Evolutionary conservation across 2,113 vertebrate genomes (phyloP).

Genomic region (Odocoileus hemionus): DNA sequence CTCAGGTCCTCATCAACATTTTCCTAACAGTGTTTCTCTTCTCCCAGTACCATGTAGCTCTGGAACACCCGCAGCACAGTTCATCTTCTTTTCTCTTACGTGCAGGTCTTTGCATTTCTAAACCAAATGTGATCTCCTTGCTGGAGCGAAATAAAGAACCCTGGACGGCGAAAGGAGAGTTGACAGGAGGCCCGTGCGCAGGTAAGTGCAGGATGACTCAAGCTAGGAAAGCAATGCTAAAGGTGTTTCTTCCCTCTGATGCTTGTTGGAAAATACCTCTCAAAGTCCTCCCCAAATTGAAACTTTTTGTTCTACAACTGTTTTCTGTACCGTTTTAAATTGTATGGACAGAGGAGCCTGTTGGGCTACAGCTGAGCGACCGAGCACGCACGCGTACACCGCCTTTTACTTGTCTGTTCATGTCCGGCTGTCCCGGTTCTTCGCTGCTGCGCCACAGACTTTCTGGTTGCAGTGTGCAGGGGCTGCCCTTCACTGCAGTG

Average conservation of each 20-base stretch:
- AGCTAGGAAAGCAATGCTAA: neutral
- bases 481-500: fast-evolving
- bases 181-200: neutral
- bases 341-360: neutral
- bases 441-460: neutral
- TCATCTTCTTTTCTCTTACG: neutral
- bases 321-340: neutral
- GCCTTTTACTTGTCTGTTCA: fast-evolving
- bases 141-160: conserved; percentile 35
- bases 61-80: neutral
- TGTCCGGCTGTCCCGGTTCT: neutral
- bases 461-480: fast-evolving
- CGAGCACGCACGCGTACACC: neutral
- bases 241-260: neutral
- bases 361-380: neutral
- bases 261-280: neutral
- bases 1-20: neutral
- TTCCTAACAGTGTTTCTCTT: neutral
- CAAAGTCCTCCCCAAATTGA: neutral
- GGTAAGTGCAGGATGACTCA: neutral
- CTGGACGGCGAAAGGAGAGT: neutral
- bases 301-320: neutral
- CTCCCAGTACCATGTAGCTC: neutral
- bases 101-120: conserved; percentile 54
- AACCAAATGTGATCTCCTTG: conserved; percentile 41